A percentile compares a stretch with the other conserved stretches of the same genome.
phyloP scores from a whole-genome alignment of 2,888 invertebrate genomes.

The Drosophila rubida region DNA sequence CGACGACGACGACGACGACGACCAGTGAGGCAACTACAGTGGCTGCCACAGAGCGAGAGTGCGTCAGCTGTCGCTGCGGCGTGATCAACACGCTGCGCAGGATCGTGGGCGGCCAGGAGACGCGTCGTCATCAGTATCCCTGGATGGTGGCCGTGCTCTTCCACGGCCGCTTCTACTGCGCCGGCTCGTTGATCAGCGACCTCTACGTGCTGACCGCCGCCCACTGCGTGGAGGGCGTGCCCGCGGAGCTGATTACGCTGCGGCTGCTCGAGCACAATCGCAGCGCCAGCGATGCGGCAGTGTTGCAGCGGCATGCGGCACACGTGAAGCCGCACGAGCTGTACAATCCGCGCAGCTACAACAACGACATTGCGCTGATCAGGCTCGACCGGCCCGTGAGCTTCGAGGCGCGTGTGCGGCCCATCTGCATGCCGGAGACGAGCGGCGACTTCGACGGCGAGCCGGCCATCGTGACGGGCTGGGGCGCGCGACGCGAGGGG shows the following conservation, averaged over 20 bases:
- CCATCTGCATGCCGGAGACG: constrained; percentile 89
- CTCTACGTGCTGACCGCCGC: constrained; percentile 91
- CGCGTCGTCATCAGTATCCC: constrained; percentile 88
- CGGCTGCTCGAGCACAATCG: constrained; percentile 90
- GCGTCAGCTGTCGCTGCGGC: constrained; percentile 87
- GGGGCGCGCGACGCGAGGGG: constrained; percentile 90
- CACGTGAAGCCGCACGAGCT: constrained; percentile 86
- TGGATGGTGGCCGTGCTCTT: constrained; percentile 88
- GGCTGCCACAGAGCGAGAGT: constrained; percentile 26
- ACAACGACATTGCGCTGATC: constrained; percentile 92
- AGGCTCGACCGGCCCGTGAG: constrained; percentile 87
- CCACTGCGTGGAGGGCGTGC: constrained; percentile 89
- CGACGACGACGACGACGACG: constrained; percentile 2
- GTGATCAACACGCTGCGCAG: constrained; percentile 88
- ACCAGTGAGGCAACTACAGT: constrained; percentile 3
- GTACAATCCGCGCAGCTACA: constrained; percentile 90
- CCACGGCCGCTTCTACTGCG: constrained; percentile 88
- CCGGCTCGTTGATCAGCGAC: constrained; percentile 90
- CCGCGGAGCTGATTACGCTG: constrained; percentile 86
- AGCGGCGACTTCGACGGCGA: constrained; percentile 68
- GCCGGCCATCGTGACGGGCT: constrained; percentile 88
- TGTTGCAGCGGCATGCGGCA: constrained; percentile 79
- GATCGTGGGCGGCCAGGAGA: constrained; percentile 91
- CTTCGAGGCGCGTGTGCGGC: constrained; percentile 87
- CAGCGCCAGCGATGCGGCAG: constrained; percentile 78